Evolutionary conservation across 2,888 invertebrate species (phyloP).

Genomic region (Mythimna impura): DNA sequence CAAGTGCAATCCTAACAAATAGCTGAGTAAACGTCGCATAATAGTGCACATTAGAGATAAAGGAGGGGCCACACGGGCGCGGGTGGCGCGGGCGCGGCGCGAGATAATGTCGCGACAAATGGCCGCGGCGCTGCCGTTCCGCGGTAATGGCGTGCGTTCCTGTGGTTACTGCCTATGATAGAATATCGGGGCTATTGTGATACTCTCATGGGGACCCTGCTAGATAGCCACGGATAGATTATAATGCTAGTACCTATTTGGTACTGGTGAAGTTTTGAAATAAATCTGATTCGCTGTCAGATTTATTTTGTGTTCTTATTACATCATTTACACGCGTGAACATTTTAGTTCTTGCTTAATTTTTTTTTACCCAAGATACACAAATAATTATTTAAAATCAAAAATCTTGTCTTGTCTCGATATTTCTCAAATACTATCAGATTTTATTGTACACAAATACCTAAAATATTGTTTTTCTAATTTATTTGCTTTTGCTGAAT

Average conservation of each 20-base stretch:
- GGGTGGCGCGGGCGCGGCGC: constrained; percentile 35
- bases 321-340: background rate
- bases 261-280: background rate
- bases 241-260: background rate
- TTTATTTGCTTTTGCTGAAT: constrained; percentile 1
- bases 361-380: too few relatives aligned
- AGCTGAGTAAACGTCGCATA: constrained; percentile 51
- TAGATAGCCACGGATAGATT: constrained; percentile 10
- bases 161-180: constrained; percentile 45
- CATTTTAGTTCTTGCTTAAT: too few relatives aligned
- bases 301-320: background rate
- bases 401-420: too few relatives aligned
- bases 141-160: constrained; percentile 57
- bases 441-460: background rate
- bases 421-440: too few relatives aligned
- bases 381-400: too few relatives aligned
- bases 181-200: constrained; percentile 40
- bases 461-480: background rate
- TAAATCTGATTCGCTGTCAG: background rate
- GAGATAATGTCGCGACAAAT: constrained; percentile 69
- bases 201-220: constrained; percentile 21
- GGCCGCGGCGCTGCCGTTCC: constrained; percentile 61
- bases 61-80: constrained; percentile 47
- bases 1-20: constrained; percentile 55
- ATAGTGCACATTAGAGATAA: constrained; percentile 67